Conservation (phyloP, 2,797 vertebrate genomes). For the Lagothrix lagotricha region DNA sequence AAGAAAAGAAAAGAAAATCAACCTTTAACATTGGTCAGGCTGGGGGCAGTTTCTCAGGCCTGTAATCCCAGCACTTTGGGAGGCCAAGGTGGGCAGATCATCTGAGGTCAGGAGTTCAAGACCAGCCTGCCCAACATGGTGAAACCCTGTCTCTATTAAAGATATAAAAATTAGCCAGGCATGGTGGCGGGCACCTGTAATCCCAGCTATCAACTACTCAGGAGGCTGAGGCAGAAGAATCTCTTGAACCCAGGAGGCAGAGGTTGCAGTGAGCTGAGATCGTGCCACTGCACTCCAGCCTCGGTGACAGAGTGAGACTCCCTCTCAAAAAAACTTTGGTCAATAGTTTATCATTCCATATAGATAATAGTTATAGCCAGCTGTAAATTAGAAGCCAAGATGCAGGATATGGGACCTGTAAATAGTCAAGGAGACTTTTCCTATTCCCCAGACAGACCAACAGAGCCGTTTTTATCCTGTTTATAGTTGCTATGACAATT, state of each 20-base stretch:
- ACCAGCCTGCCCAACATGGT: neutral
- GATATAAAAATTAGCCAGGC: neutral
- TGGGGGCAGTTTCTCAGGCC: neutral
- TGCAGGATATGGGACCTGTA: neutral
- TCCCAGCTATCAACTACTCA: neutral
- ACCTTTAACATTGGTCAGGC: neutral
- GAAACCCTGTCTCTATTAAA: neutral
- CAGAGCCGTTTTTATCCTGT: slow-evolving; percentile 41
- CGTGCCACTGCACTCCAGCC: too few relatives aligned
- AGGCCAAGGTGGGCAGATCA: neutral
- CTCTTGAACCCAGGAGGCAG: neutral
- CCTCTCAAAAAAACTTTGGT: neutral
- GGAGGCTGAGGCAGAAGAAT: neutral
- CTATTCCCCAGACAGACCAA: neutral
- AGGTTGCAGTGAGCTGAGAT: neutral
- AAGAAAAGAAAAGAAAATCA: neutral
- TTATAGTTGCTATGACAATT: slow-evolving; percentile 62
- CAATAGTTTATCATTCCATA: neutral
- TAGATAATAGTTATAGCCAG: slow-evolving; percentile 13
- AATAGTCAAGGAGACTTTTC: slow-evolving; percentile 42
- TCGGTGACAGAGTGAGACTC: too few relatives aligned
- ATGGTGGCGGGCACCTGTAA: neutral
- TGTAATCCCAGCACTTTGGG: neutral
- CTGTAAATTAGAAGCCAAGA: slow-evolving; percentile 18
- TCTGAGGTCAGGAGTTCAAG: neutral